Conservation (phyloP, 2,888 invertebrate species). For the Cylloceria caligata region DNA sequence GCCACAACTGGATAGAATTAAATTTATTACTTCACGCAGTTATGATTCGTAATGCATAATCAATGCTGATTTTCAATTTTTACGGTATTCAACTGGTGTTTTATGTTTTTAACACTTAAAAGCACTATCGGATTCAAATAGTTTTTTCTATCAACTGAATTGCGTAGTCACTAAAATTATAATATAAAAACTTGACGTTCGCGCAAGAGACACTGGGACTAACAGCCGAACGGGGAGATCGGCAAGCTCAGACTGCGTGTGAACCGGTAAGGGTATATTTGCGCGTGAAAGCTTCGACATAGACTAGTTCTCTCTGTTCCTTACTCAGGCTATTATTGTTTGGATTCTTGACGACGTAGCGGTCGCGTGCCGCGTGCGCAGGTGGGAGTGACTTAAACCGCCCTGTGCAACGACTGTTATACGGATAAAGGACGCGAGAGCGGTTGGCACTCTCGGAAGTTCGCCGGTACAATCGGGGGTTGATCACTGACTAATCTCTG, state of each 20-base stretch:
- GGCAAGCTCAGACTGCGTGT: conserved; percentile 31
- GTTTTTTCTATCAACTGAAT: not conserved
- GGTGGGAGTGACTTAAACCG: conserved; percentile 81
- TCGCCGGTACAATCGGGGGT: conserved; percentile 46
- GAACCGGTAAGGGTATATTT: not conserved
- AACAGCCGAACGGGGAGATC: not conserved
- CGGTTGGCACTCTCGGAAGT: conserved; percentile 61
- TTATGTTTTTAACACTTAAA: too few relatives aligned
- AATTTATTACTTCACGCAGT: too few relatives aligned
- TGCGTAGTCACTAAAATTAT: not conserved
- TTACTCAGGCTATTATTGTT: not conserved
- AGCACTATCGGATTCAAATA: too few relatives aligned
- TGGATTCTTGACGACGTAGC: conserved; percentile 71
- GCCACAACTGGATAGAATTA: too few relatives aligned
- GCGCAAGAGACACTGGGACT: conserved; percentile 3
- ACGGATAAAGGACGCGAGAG: conserved; percentile 62
- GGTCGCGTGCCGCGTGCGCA: conserved; percentile 75
- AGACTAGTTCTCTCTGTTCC: conserved; percentile 17
- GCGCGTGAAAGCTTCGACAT: conserved; percentile 7
- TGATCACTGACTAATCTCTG: conserved; percentile 61
- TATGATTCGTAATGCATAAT: too few relatives aligned
- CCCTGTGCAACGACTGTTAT: conserved; percentile 75
- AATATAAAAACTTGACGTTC: not conserved
- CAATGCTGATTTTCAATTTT: too few relatives aligned
- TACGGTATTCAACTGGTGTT: too few relatives aligned